These are phyloP conservation scores for Leptodactylus fallax DNA, from an alignment of 2,797 vertebrate species.

Conservation along the genomic window DNA sequence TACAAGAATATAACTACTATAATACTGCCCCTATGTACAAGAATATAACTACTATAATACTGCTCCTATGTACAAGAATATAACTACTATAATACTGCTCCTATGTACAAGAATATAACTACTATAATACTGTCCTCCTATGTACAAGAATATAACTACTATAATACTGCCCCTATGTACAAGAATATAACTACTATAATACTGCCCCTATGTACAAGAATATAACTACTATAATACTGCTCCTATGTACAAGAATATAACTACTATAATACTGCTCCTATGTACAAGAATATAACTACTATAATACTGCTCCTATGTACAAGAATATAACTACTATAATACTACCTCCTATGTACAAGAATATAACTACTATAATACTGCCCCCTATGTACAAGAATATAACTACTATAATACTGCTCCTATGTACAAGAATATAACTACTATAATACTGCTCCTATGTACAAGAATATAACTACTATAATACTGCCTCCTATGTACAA, in stretches of 20 bases:
- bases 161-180: constrained; percentile 11
- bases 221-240: constrained; percentile 13
- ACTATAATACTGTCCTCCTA: constrained; percentile 6
- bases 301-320: constrained; percentile 1
- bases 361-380: too few relatives aligned
- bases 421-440: too few relatives aligned
- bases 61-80: neutral
- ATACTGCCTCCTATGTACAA: too few relatives aligned
- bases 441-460: too few relatives aligned
- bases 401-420: too few relatives aligned
- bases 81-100: neutral
- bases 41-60: constrained; percentile 16
- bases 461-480: too few relatives aligned
- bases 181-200: constrained; percentile 1
- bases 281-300: constrained; percentile 5
- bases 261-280: constrained; percentile 2
- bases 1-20: constrained; percentile 6
- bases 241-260: constrained; percentile 4
- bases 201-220: too few relatives aligned
- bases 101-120: constrained; percentile 19
- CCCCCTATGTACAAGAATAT: too few relatives aligned
- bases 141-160: constrained; percentile 2
- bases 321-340: too few relatives aligned
- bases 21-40: too few relatives aligned
- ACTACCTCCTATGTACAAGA: too few relatives aligned